phyloP scores from a whole-genome alignment of 2,888 invertebrate genomes.

The Coleophora deauratella region DNA sequence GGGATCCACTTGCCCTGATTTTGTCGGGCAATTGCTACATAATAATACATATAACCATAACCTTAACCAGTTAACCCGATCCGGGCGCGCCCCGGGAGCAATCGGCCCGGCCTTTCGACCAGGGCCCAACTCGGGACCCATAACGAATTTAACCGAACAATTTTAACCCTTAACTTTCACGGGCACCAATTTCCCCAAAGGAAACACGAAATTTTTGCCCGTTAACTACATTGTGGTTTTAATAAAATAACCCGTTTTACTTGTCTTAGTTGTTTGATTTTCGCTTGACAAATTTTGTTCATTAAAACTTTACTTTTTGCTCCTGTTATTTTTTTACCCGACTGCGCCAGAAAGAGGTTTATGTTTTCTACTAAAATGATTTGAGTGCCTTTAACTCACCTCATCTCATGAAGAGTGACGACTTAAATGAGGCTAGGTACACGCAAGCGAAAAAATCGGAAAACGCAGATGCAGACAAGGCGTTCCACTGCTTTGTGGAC shows the following conservation, averaged over 20 bases:
- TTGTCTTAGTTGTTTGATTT: constrained; percentile 27
- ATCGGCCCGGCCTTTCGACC: constrained; percentile 49
- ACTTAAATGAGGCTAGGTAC: too few species aligned
- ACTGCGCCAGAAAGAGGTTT: too few species aligned
- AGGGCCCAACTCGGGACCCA: constrained; percentile 36
- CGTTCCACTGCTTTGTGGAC: too few species aligned
- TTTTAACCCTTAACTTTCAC: constrained; percentile 57
- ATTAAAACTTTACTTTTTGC: not conserved
- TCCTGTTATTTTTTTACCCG: too few species aligned
- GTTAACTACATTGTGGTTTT: constrained; percentile 27
- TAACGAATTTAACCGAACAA: constrained; percentile 65
- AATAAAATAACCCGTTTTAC: constrained; percentile 44
- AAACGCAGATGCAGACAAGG: too few species aligned
- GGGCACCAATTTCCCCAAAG: constrained; percentile 24
- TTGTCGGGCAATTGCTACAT: constrained; percentile 31
- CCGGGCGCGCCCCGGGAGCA: constrained; percentile 53
- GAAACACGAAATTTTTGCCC: constrained; percentile 36
- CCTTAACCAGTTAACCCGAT: constrained; percentile 46
- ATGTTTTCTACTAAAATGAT: too few species aligned
- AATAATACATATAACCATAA: constrained; percentile 9
- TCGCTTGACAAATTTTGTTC: constrained; percentile 9
- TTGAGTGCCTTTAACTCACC: too few species aligned
- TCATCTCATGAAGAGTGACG: too few species aligned
- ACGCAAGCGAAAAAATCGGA: too few species aligned
- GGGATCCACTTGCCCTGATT: constrained; percentile 42